Evolutionary conservation across 2,888 invertebrate species (phyloP), one percentile per base, ranked within the genome.

Genomic region (Caenorhabditis sp.): DNA sequence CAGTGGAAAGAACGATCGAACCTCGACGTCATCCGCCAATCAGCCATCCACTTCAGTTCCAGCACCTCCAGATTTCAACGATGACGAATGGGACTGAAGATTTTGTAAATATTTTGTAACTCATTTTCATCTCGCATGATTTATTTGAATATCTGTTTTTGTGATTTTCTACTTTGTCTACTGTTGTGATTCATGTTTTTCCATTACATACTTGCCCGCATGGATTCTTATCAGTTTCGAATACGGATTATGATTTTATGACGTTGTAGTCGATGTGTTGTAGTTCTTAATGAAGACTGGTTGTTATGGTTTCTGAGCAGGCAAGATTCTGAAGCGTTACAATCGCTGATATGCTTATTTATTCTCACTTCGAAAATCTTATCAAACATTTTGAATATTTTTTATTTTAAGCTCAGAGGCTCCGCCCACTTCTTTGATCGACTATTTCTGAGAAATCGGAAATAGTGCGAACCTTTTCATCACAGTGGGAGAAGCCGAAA

Each of bases 81-180:
- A 85, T 38, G 82, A 86, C 41, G 87, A 87, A 16, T 87, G 87
- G 87, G 54, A 72, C 28, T 84, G 38, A 61, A 6, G 10, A n/a
- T 38, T 31, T 28, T 63, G 44, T 63, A 47, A 44, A 26, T 63
- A 63, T 16, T 31, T 41, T 26, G 14, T 41, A 24, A 41, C n/a
- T 41, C 44, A 24, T 44, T 51, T 24, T 12, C 41, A 19, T 59
- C 8, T n/a, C n/a, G 5, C 41, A 44, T 24, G 6, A 24, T 16
- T 41, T 63, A 41, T 16, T 47, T 28, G 6, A 26, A 16, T 28
- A 14, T 26, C n/a, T 22, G 24, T 28, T n/a, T 64, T 44, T 64
- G 63, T 64, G 63, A 64, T 66, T 47, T 1, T n/a, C 16, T 12
- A 16, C 10, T n/a, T 44, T 16, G 38, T 31, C n/a, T 38, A 14